A percentile compares a stretch with the other conserved stretches of the same genome.
Evolutionary conservation across 1,140 invertebrate genomes (phyloP).

Genomic region (Rhizoglyphus robini): DNA sequence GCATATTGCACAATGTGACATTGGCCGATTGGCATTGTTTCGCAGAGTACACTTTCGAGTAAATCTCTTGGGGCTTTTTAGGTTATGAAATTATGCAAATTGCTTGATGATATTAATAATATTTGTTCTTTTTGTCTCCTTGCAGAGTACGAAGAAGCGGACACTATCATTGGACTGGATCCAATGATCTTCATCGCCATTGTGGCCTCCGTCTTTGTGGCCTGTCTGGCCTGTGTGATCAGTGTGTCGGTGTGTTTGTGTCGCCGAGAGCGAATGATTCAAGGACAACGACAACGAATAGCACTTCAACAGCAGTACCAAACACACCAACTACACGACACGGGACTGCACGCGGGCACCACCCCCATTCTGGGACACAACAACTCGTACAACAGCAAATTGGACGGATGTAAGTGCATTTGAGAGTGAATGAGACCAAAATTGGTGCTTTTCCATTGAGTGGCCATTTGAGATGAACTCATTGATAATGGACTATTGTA

Average conservation of each 20-base stretch:
- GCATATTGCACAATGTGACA: too few species aligned
- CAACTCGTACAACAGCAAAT: slow-evolving; percentile 1
- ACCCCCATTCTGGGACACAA: slow-evolving; percentile 2
- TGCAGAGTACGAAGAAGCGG: not conserved
- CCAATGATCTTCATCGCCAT: slow-evolving; percentile 56
- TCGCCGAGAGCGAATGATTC: slow-evolving; percentile 39
- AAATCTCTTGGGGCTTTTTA: too few species aligned
- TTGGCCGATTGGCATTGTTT: too few species aligned
- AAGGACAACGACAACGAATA: slow-evolving; percentile 17
- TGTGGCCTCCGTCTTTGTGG: slow-evolving; percentile 49
- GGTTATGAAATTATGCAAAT: too few species aligned
- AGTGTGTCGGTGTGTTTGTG: slow-evolving; percentile 56
- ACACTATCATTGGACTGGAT: slow-evolving; percentile 50
- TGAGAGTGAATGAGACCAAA: too few species aligned
- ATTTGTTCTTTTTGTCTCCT: too few species aligned
- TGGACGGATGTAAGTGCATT: slow-evolving; percentile 4
- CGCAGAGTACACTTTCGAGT: too few species aligned
- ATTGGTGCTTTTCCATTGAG: not conserved
- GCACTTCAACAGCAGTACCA: not conserved
- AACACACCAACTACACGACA: not conserved
- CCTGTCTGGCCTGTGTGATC: slow-evolving; percentile 48
- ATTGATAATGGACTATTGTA: too few species aligned
- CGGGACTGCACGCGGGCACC: not conserved
- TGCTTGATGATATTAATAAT: too few species aligned
- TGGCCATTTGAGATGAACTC: not conserved